Conservation (phyloP, 2,113 vertebrate species). For the Cheilinus undulatus region DNA sequence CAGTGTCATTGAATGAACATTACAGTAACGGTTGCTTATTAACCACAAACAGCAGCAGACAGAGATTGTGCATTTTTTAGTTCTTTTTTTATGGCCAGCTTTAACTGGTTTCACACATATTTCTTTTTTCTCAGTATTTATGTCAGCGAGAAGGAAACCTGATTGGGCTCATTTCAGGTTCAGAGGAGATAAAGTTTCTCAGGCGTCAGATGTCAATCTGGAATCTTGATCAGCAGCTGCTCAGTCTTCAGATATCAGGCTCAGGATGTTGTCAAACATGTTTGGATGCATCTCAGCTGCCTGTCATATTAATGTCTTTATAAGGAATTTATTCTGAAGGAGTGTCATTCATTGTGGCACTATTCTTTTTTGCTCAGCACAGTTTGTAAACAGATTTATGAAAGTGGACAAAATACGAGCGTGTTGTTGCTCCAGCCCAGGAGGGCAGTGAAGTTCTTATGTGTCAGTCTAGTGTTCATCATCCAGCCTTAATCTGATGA, state of each 20-base stretch:
- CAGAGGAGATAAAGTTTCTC: conserved; percentile 20
- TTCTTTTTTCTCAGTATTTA: conserved; percentile 1
- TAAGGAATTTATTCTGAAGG: background rate
- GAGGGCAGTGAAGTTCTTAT: conserved; percentile 34
- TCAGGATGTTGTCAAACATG: conserved; percentile 50
- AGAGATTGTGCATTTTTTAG: conserved; percentile 45
- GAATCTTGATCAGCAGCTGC: conserved; percentile 31
- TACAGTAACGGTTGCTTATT: conserved; percentile 33
- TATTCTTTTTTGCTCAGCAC: conserved; percentile 19
- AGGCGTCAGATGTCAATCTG: conserved; percentile 10
- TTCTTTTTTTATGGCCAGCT: background rate
- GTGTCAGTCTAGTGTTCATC: conserved; percentile 33
- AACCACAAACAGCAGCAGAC: conserved; percentile 41
- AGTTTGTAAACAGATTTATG: conserved; percentile 56
- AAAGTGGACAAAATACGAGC: conserved; percentile 17
- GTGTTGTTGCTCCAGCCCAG: conserved; percentile 25
- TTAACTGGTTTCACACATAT: background rate
- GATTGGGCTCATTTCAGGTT: conserved; percentile 26
- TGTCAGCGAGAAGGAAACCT: conserved; percentile 7
- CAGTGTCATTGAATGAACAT: conserved; percentile 19
- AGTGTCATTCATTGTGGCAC: conserved; percentile 7
- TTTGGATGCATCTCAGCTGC: conserved; percentile 42
- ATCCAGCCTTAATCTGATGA: conserved; percentile 16
- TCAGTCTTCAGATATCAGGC: conserved; percentile 31
- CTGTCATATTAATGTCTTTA: conserved; percentile 19